Percentiles rank a stretch among this genome's conserved stretches.
These are phyloP conservation scores for Drosophila seguyi DNA, from an alignment of 1,140 invertebrate species.

Conservation along the genomic window DNA sequence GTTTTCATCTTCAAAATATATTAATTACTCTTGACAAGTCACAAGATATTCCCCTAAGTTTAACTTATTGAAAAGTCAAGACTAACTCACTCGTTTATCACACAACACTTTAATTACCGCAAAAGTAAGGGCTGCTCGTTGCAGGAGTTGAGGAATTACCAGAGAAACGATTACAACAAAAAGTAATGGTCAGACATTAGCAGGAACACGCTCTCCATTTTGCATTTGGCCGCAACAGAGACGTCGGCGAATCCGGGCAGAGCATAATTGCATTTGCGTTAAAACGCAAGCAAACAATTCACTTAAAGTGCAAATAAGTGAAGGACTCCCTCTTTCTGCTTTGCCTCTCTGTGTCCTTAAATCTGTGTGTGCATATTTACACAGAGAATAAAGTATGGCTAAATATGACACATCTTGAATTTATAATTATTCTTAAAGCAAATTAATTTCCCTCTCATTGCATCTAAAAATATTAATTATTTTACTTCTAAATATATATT, in stretches of 20 bases:
- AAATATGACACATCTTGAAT: too few species aligned
- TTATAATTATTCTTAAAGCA: not conserved
- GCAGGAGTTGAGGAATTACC: slow-evolving; percentile 30
- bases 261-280: slow-evolving; percentile 83
- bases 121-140: slow-evolving; percentile 4
- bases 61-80: slow-evolving; percentile 17
- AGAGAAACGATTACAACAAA: slow-evolving; percentile 59
- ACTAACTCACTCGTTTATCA: slow-evolving; percentile 10
- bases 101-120: slow-evolving; percentile 46
- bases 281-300: slow-evolving; percentile 84
- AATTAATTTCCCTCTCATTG: not conserved
- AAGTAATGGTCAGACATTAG: slow-evolving; percentile 70
- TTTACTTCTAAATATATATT: too few species aligned
- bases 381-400: not conserved
- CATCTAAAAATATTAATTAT: not conserved
- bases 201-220: slow-evolving; percentile 59
- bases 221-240: slow-evolving; percentile 46
- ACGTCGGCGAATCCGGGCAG: slow-evolving; percentile 41
- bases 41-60: not conserved
- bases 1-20: not conserved
- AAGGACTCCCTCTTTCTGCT: slow-evolving; percentile 17
- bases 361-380: slow-evolving; percentile 8
- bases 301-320: slow-evolving; percentile 83
- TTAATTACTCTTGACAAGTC: not conserved
- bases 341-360: slow-evolving; percentile 5